Evolutionary conservation across 2,113 vertebrate species (phyloP), one percentile per base, ranked within the genome.

Genomic region (Onychostruthus taczanowskii): DNA sequence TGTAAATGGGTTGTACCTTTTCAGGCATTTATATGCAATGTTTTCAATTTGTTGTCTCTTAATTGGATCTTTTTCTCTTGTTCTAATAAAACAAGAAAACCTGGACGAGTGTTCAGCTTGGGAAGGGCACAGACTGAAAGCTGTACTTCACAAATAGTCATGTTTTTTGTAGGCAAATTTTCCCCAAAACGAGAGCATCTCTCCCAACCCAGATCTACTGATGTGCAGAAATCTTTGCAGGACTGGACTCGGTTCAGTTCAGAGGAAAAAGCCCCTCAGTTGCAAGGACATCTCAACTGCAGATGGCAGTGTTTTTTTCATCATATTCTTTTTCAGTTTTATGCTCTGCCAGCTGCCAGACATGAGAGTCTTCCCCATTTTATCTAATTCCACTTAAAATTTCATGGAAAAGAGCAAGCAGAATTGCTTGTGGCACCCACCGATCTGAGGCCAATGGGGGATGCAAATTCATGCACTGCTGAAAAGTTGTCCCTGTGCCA

Each of bases 371-470:
- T 68, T 58, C 39, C 28, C 31, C 2, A 2, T 24, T 4, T 5
- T 16, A 28, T 46, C n/a, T 66, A n/a, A n/a, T 20, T 23, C 43
- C 67, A 75, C 16, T 55, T 67, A 63, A 75, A 56, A 83, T 79
- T 68, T 66, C 11, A 31, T 4, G 10, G 33, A 28, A 55, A 74
- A 64, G 20, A 85, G 7, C 30, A 68, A 79, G 37, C 3, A 33
- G 31, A 87, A 30, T 43, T 77, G 15, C 23, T 56, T 56, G 12
- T n/a, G n/a, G n/a, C n/a, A n/a, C n/a, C n/a, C 22, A 17, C 41
- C 6, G 5, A 31, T n/a, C n/a, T 49, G 59, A n/a, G 28, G 3
- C 43, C 2, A 1, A 13, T 37, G 14, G 17, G 16, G 4, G 6
- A 37, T 35, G 43, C 17, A 64, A 61, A 56, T 13, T 7, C 4